These are phyloP conservation scores for Esox lucius DNA, from an alignment of 2,797 vertebrate species.

Conservation along the genomic window DNA sequence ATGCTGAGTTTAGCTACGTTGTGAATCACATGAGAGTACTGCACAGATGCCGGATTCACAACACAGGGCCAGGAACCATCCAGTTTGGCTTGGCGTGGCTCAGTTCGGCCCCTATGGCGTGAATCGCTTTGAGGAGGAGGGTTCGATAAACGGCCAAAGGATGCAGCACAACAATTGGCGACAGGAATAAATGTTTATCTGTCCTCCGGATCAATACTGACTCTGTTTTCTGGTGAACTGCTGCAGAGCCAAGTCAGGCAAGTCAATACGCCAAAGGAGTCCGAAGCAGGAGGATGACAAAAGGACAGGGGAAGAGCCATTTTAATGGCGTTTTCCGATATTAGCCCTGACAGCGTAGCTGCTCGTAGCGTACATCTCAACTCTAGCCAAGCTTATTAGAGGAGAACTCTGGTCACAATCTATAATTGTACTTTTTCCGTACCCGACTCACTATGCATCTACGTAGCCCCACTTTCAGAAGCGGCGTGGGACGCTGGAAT, in stretches of 20 bases:
- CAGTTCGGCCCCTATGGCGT: not conserved
- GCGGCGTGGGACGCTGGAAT: conserved; percentile 41
- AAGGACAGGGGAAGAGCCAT: conserved; percentile 40
- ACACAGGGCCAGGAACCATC: not conserved
- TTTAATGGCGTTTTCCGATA: conserved; percentile 56
- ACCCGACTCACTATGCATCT: conserved; percentile 50
- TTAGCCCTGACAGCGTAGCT: conserved; percentile 44
- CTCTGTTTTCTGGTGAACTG: conserved; percentile 52
- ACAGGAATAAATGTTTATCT: conserved; percentile 74
- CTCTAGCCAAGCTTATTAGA: conserved; percentile 57
- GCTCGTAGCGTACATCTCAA: conserved; percentile 45
- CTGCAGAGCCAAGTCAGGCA: conserved; percentile 66
- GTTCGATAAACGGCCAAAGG: conserved; percentile 50
- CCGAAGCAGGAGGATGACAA: conserved; percentile 35
- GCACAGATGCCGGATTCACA: not conserved
- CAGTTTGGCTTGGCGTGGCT: not conserved
- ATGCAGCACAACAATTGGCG: conserved; percentile 61
- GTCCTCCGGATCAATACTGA: conserved; percentile 65
- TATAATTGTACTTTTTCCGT: conserved; percentile 44
- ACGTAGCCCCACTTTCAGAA: conserved; percentile 55
- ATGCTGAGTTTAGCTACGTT: conserved; percentile 69
- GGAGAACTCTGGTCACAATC: conserved; percentile 49
- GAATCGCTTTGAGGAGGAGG: not conserved
- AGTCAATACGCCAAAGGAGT: conserved; percentile 54
- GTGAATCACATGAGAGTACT: conserved; percentile 65